These are phyloP conservation scores for Temnothorax curvispinosus DNA, from an alignment of 1,140 invertebrate genomes.

Conservation along the genomic window DNA sequence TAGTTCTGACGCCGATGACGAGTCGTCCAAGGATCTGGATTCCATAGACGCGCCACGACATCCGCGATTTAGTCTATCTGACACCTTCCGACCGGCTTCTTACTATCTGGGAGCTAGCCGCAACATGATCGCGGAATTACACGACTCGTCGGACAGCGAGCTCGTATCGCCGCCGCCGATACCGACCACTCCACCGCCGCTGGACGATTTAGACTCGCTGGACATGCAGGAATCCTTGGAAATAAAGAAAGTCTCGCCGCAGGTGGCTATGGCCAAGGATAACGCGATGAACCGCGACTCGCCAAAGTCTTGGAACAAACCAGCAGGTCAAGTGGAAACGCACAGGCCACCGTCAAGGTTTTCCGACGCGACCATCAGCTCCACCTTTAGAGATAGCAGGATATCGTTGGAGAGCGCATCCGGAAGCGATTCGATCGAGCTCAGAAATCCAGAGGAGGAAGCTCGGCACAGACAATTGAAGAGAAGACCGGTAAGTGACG, in stretches of 20 bases:
- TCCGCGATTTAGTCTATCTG: conserved; percentile 93
- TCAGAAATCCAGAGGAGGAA: conserved; percentile 87
- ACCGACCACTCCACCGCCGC: conserved; percentile 90
- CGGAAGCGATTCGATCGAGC: conserved; percentile 84
- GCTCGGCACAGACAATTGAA: conserved; percentile 87
- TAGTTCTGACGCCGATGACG: conserved; percentile 94
- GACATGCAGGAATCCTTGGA: conserved; percentile 81
- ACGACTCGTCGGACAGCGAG: conserved; percentile 94
- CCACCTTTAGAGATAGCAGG: conserved; percentile 79
- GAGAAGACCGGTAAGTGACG: conserved; percentile 90
- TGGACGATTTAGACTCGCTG: conserved; percentile 88
- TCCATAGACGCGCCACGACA: conserved; percentile 89
- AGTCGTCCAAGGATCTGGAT: conserved; percentile 92
- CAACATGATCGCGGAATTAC: conserved; percentile 88
- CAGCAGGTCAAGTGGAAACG: conserved; percentile 75
- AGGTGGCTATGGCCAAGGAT: conserved; percentile 68
- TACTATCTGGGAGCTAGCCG: conserved; percentile 91
- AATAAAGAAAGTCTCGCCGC: conserved; percentile 76
- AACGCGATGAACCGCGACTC: conserved; percentile 68
- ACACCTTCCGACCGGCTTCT: conserved; percentile 94
- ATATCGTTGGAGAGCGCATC: conserved; percentile 80
- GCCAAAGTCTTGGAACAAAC: conserved; percentile 79
- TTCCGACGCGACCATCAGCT: conserved; percentile 77
- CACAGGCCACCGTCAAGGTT: conserved; percentile 76
- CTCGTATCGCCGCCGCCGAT: conserved; percentile 93